A percentile compares a stretch with the other conserved stretches of the same genome.
These are phyloP conservation scores for Mus minutoides DNA, from an alignment of 2,797 vertebrate species.

Conservation along the genomic window DNA sequence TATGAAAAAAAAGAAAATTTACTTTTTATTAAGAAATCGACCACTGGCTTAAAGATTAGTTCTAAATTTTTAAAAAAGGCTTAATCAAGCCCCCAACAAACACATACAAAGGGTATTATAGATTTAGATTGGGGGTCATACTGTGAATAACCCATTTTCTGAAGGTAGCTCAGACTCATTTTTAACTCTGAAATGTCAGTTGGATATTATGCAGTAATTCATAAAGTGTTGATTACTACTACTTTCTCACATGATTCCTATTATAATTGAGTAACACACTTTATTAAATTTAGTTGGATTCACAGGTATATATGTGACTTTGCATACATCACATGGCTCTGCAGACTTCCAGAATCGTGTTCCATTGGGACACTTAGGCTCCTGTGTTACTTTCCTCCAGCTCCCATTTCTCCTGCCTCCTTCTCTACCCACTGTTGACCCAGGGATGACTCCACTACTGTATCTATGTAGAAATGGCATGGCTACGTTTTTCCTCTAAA, in stretches of 20 bases:
- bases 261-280: neutral
- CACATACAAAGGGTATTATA: neutral
- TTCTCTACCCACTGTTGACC: neutral
- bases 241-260: neutral
- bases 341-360: neutral
- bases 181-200: constrained; percentile 2
- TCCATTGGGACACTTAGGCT: neutral
- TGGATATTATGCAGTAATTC: constrained; percentile 11
- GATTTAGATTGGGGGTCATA: neutral
- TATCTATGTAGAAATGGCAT: neutral
- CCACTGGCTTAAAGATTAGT: neutral
- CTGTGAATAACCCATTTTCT: neutral
- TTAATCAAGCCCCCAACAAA: neutral
- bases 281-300: neutral
- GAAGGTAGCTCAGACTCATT: neutral
- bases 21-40: constrained; percentile 8
- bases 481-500: neutral
- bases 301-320: neutral
- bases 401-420: neutral
- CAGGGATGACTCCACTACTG: neutral
- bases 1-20: neutral
- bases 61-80: constrained; percentile 9
- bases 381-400: neutral
- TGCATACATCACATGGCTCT: neutral
- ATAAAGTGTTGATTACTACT: neutral